Percentiles rank a stretch among this genome's conserved stretches.
Conservation (phyloP, 2,113 vertebrate genomes). For the Nematolebias whitei region DNA sequence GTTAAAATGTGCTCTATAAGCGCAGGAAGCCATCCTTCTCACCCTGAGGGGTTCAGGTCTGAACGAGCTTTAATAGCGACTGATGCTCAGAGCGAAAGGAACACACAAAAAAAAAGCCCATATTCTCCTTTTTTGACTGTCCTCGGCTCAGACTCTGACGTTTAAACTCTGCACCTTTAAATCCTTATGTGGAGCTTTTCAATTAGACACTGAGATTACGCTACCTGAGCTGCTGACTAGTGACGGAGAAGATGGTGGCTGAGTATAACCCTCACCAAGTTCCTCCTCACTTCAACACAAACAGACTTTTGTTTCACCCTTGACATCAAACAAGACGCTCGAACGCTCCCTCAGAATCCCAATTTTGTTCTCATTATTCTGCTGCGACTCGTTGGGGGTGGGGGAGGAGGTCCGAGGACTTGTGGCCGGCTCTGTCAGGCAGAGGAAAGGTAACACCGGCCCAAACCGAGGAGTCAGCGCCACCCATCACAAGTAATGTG, state of each 20-base stretch:
- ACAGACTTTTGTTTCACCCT: background rate
- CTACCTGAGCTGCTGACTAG: background rate
- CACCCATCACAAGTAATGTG: conserved; percentile 30
- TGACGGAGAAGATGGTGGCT: too few species aligned
- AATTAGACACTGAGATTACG: background rate
- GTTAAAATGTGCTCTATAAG: conserved; percentile 7
- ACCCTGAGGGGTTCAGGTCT: background rate
- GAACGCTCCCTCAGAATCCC: conserved; percentile 16
- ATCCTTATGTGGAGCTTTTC: background rate
- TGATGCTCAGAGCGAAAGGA: background rate
- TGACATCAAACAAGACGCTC: background rate
- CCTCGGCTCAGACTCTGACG: background rate
- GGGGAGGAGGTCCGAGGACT: conserved; percentile 18
- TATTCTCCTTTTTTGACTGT: background rate
- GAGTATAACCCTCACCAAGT: conserved; percentile 10
- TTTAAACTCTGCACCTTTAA: background rate
- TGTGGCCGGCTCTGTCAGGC: conserved; percentile 21
- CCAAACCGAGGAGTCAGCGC: conserved; percentile 32
- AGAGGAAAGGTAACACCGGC: conserved; percentile 1
- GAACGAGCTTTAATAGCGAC: background rate
- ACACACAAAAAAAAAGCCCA: background rate
- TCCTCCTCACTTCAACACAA: too few species aligned
- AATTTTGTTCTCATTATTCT: conserved; percentile 11
- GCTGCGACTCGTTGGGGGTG: conserved; percentile 13
- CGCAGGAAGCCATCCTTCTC: background rate